Base-by-base conservation (phyloP, 1,140 invertebrate genomes). In the Cotesia glomerata region DNA sequence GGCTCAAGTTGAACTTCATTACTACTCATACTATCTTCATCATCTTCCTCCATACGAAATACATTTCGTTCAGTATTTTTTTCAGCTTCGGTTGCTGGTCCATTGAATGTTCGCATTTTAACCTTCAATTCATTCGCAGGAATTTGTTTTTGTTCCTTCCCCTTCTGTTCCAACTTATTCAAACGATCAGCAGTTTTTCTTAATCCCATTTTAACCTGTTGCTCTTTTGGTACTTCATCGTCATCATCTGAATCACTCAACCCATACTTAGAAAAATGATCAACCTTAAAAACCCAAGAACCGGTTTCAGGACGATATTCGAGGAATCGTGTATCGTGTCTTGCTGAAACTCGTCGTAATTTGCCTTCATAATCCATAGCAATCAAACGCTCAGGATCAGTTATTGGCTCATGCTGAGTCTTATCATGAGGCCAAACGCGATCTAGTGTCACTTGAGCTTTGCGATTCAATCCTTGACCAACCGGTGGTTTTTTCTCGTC, bases 241-340 rank as follows among this genome's bases (percentile, higher is more conserved):
- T 96, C 95, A 74, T 97, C 95, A 80, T 97, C 95, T 0, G 93
- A 95, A 79, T 98, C 97, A 69, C 93, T 93, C 5, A 98, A 86
- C 2, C 95, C 96, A 86, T 99, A 99, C 82, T 98, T 98, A 0
- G 97, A 98, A 85, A 99, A 99, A 87, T 99, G 97, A 73, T 97
- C 93, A 34, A 98, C 96, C 82, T 94, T 93, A 77, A 95, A 96
- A 36, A 94, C 96, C 98, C 98, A 99, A 16, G 96, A 97, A 7
- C 98, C 98, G 51, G 95, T 98, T 82, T 96, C 93, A 0, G 97
- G 94, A 0, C 95, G 89, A 85, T 99, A 99, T 80, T 99, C 97
- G 13, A 98, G 91, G 82, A 99, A 99, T 62, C 92, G 91, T 0
- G 95, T 95, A 64, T 93, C 92, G 78, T 98, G 92, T 80, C 95